Evolutionary conservation across 2,797 vertebrate species (phyloP).

Genomic region (Tolypeutes matacus): DNA sequence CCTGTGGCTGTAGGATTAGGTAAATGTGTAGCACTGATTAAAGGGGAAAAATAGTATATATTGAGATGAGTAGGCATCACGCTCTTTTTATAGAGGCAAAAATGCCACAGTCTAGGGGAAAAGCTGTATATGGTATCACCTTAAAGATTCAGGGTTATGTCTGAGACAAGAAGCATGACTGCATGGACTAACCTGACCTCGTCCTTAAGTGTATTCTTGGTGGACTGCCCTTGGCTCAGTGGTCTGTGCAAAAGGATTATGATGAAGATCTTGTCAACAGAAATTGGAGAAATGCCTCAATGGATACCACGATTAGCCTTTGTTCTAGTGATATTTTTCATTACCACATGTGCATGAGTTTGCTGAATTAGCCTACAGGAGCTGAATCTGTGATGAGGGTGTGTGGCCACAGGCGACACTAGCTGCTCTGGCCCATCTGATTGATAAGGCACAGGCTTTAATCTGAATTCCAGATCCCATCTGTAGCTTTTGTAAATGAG

Average conservation of each 20-base stretch:
- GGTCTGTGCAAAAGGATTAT: conserved; percentile 49
- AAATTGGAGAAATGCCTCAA: conserved; percentile 16
- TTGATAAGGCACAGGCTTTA: background rate
- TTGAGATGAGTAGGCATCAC: background rate
- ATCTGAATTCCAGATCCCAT: background rate
- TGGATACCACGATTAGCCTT: background rate
- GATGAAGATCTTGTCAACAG: conserved; percentile 27
- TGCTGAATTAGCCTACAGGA: background rate
- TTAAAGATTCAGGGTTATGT: background rate
- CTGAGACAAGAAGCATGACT: background rate
- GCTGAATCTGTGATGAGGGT: background rate
- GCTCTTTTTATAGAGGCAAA: background rate
- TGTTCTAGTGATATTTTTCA: background rate
- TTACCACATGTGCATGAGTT: background rate
- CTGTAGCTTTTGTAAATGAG: conserved; percentile 13
- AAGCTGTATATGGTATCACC: background rate
- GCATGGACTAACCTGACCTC: background rate
- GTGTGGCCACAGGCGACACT: background rate
- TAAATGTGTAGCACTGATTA: background rate
- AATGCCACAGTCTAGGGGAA: background rate
- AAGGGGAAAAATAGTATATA: conserved; percentile 10
- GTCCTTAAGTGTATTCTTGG: background rate
- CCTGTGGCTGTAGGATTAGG: background rate
- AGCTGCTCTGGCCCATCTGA: background rate
- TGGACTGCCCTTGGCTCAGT: background rate